A percentile compares a stretch with the other conserved stretches of the same genome.
These are phyloP conservation scores for Tenrec ecaudatus DNA, from an alignment of 2,113 vertebrate species.

Conservation along the genomic window DNA sequence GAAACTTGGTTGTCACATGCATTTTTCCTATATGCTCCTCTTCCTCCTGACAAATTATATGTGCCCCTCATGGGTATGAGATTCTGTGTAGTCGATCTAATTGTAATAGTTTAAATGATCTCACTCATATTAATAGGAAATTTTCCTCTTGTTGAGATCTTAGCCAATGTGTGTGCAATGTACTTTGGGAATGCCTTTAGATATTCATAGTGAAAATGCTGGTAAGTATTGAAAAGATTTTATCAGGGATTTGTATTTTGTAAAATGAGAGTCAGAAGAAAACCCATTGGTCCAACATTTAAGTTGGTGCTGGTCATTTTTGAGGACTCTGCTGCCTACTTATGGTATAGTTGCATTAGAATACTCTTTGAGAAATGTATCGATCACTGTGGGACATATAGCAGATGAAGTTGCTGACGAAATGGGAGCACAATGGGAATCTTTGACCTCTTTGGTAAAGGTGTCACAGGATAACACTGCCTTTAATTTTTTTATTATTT, in stretches of 20 bases:
- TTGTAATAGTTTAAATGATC: neutral
- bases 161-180: neutral
- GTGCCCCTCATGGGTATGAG: neutral
- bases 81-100: neutral
- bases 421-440: no score
- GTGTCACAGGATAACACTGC: no score
- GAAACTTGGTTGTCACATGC: neutral
- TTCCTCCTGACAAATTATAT: neutral
- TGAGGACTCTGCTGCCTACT: neutral
- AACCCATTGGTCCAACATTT: neutral
- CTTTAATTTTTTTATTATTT: no score
- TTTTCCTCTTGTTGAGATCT: neutral
- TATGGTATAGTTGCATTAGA: neutral
- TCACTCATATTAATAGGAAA: neutral
- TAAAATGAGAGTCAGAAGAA: neutral
- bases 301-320: neutral
- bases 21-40: neutral
- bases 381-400: neutral
- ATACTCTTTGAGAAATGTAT: neutral
- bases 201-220: neutral
- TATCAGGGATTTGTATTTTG: no score
- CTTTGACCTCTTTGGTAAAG: no score
- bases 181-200: neutral
- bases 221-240: neutral
- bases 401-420: no score